Evolutionary conservation across 92 coral and sea anemone genomes (phyloP).

Genomic region (Anthopleura xanthogrammica): DNA sequence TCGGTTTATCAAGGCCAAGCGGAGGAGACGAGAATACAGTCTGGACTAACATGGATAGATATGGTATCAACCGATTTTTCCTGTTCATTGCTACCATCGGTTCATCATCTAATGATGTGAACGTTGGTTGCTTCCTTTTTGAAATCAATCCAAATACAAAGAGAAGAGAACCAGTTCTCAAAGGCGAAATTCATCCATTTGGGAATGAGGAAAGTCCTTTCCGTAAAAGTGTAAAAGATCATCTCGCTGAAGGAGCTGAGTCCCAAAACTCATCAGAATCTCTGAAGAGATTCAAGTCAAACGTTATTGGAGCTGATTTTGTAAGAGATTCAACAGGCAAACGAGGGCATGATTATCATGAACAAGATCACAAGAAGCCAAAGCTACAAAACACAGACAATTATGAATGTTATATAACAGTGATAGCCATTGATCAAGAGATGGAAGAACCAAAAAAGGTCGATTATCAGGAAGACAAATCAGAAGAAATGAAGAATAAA

Average conservation of each 20-base stretch:
- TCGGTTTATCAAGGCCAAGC: slow-evolving; percentile 73
- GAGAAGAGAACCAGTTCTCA: background rate
- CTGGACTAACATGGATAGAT: slow-evolving; percentile 78
- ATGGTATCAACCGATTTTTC: slow-evolving; percentile 16
- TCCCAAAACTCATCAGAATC: background rate
- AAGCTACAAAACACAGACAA: background rate
- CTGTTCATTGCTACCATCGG: slow-evolving; percentile 21
- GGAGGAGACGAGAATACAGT: slow-evolving; percentile 87
- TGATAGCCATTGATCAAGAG: background rate
- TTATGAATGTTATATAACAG: background rate
- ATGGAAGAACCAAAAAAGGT: background rate
- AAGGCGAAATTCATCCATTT: background rate
- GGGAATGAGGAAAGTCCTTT: background rate
- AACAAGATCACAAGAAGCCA: background rate
- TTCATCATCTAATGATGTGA: background rate
- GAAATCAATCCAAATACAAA: background rate
- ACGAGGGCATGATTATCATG: background rate
- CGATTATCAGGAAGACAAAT: background rate
- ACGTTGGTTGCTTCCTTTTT: slow-evolving; percentile 1
- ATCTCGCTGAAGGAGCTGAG: background rate
- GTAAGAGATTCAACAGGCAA: background rate
- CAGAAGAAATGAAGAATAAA: too few relatives aligned
- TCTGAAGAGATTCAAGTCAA: background rate
- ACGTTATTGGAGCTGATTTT: too few relatives aligned
- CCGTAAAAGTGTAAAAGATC: background rate